Conservation (phyloP, 2,888 invertebrate species). For the Macrosiphum euphorbiae region DNA sequence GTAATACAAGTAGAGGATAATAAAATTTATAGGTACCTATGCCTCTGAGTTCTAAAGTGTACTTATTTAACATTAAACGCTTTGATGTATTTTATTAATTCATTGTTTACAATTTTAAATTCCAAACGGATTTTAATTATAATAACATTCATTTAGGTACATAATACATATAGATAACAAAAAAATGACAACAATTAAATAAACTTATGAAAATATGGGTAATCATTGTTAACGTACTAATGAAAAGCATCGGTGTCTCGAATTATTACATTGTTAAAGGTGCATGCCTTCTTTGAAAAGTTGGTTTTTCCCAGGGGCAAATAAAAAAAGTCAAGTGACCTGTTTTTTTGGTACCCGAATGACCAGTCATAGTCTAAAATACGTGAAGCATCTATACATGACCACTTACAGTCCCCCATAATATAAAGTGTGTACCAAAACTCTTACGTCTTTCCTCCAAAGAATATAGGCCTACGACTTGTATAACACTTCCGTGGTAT, state of each 20-base stretch:
- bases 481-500: neutral
- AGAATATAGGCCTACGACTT: neutral
- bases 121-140: neutral
- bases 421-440: neutral
- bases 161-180: neutral
- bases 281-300: neutral
- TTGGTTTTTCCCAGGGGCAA: neutral
- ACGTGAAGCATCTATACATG: neutral
- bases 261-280: neutral
- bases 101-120: neutral
- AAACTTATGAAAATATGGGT: neutral
- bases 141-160: neutral
- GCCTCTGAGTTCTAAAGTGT: neutral
- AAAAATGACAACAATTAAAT: neutral
- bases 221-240: neutral
- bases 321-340: neutral
- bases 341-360: neutral
- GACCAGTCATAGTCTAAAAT: neutral
- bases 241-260: neutral
- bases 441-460: neutral
- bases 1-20: neutral
- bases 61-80: neutral
- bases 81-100: conserved; percentile 17
- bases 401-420: neutral
- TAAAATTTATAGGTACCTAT: neutral